Percentiles rank a stretch among this genome's conserved stretches.
Conservation (phyloP, 2,888 invertebrate species). For the Euplexia lucipara region DNA sequence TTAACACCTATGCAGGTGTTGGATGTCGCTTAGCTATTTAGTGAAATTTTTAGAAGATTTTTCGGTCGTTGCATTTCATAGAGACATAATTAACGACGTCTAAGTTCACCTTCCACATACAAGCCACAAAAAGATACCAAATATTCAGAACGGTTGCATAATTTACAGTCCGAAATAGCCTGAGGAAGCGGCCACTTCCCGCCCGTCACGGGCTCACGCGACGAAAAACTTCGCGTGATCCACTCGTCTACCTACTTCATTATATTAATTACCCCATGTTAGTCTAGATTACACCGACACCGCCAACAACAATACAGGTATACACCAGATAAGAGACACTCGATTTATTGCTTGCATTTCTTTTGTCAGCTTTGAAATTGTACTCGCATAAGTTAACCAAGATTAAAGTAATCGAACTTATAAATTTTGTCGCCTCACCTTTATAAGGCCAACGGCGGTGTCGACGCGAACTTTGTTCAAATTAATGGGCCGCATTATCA, state of each 20-base stretch:
- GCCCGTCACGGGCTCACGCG: slow-evolving; percentile 77
- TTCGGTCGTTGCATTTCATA: slow-evolving; percentile 32
- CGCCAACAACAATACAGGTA: slow-evolving; percentile 87
- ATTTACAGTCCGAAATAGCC: slow-evolving; percentile 80
- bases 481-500: slow-evolving; percentile 91
- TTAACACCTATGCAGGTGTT: not conserved
- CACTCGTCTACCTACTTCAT: slow-evolving; percentile 83
- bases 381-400: slow-evolving; percentile 91
- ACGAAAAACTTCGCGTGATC: slow-evolving; percentile 85
- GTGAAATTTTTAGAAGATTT: not conserved
- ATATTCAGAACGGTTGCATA: slow-evolving; percentile 72
- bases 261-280: slow-evolving; percentile 89
- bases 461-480: slow-evolving; percentile 90
- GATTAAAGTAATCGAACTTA: slow-evolving; percentile 91
- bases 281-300: slow-evolving; percentile 85
- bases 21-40: not conserved
- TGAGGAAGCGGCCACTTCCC: slow-evolving; percentile 71
- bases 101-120: slow-evolving; percentile 36
- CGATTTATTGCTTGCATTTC: slow-evolving; percentile 91
- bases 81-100: slow-evolving; percentile 51
- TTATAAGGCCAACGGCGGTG: slow-evolving; percentile 88
- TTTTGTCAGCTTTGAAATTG: slow-evolving; percentile 91
- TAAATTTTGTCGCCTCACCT: slow-evolving; percentile 91
- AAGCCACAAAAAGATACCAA: slow-evolving; percentile 70
- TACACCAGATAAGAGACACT: slow-evolving; percentile 86